These are phyloP conservation scores for Ganaspis brasiliensis DNA, from an alignment of 2,888 invertebrate species.

Conservation along the genomic window DNA sequence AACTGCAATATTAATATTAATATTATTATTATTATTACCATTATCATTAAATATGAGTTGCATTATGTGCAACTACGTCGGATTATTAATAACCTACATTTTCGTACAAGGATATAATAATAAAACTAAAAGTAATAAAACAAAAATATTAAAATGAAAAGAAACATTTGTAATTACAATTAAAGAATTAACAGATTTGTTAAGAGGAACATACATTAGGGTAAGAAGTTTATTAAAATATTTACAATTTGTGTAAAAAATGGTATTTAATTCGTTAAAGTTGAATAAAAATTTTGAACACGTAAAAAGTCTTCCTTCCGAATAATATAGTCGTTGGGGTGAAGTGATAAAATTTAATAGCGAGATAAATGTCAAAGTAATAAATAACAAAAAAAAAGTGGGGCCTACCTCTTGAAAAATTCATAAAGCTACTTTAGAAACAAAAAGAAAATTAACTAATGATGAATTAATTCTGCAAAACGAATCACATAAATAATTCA, in stretches of 20 bases:
- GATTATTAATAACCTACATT: background rate
- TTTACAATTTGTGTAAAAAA: too few species aligned
- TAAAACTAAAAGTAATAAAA: too few species aligned
- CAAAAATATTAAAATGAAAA: too few species aligned
- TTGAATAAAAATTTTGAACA: constrained; percentile 1
- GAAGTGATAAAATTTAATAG: constrained; percentile 13
- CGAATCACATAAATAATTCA: background rate
- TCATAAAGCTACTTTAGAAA: background rate
- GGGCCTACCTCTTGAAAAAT: too few species aligned
- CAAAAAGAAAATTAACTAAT: too few species aligned
- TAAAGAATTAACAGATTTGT: background rate
- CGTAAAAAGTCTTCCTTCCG: background rate
- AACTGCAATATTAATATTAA: background rate
- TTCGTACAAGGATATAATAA: background rate
- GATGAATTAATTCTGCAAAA: background rate
- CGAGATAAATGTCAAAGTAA: background rate
- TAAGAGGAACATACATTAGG: too few species aligned
- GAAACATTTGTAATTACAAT: too few species aligned
- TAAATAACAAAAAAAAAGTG: too few species aligned
- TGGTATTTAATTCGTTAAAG: too few species aligned
- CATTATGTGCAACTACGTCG: constrained; percentile 18
- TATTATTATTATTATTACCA: background rate
- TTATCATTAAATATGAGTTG: background rate
- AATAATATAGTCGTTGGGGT: background rate
- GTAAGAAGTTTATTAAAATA: too few species aligned